Percentiles rank a stretch among this genome's conserved stretches.
Evolutionary conservation across 2,888 invertebrate genomes (phyloP).

Genomic region (Eremobia ochroleuca): DNA sequence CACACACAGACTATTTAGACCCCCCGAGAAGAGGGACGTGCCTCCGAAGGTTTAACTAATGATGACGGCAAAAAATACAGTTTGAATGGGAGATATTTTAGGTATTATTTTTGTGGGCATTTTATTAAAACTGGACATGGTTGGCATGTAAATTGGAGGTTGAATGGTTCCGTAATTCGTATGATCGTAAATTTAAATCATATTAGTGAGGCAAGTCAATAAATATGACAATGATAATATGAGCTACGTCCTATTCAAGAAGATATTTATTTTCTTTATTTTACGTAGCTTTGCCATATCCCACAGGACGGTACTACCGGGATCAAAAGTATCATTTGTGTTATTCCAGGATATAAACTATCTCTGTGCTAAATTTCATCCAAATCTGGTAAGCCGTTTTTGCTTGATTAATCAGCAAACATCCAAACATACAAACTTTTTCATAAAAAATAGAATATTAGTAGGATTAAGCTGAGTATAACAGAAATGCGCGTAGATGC

Average conservation of each 20-base stretch:
- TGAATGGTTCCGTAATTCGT: conserved; percentile 11
- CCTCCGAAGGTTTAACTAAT: conserved; percentile 63
- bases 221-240: background rate
- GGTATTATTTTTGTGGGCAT: conserved; percentile 46
- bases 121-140: conserved; percentile 33
- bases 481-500: no score
- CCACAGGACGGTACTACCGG: background rate
- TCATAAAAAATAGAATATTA: no score
- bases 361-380: no score
- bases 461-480: no score
- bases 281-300: background rate
- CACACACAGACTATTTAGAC: conserved; percentile 66
- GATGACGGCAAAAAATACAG: conserved; percentile 63
- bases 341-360: no score
- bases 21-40: conserved; percentile 66
- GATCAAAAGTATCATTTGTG: no score
- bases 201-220: background rate
- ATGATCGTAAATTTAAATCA: background rate
- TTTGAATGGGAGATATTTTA: conserved; percentile 36
- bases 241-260: no score
- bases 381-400: no score
- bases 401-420: background rate
- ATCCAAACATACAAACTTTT: no score
- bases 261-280: background rate
- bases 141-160: conserved; percentile 7